A percentile compares a stretch with the other conserved stretches of the same genome.
Conservation (phyloP, 1,140 invertebrate genomes). For the Pseudomyrmex cubaensis region DNA sequence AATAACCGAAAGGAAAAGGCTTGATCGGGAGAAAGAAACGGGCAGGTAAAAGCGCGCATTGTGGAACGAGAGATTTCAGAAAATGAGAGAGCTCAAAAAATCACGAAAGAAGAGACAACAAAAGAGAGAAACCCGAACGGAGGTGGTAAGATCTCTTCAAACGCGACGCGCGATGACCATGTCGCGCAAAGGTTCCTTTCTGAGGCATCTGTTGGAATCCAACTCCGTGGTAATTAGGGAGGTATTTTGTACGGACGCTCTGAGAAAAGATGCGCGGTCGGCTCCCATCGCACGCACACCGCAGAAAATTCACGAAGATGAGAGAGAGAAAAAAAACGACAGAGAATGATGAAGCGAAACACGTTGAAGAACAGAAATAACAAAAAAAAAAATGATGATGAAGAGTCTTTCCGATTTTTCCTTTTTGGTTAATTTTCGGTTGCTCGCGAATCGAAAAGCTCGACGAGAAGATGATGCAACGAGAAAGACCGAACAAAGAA, state of each 20-base stretch:
- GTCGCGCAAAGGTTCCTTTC: conserved; percentile 55
- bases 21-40: too few species aligned
- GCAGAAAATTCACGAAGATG: conserved; percentile 18
- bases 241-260: conserved; percentile 57
- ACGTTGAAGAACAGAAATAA: background rate
- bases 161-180: background rate
- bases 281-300: background rate
- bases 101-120: background rate
- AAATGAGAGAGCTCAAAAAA: background rate
- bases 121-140: background rate
- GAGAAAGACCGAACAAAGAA: background rate
- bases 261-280: conserved; percentile 35
- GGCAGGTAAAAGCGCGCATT: background rate
- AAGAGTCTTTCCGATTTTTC: background rate
- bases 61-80: too few species aligned
- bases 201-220: conserved; percentile 50
- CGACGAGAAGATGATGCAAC: conserved; percentile 6
- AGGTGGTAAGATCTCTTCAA: conserved; percentile 15
- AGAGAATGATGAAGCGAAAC: background rate
- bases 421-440: conserved; percentile 40
- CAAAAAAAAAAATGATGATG: background rate
- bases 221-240: conserved; percentile 71
- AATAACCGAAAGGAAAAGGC: background rate
- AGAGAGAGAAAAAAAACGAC: background rate
- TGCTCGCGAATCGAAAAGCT: conserved; percentile 41